Conservation (phyloP, 1,140 invertebrate genomes). For the Bombus pyrosoma region DNA sequence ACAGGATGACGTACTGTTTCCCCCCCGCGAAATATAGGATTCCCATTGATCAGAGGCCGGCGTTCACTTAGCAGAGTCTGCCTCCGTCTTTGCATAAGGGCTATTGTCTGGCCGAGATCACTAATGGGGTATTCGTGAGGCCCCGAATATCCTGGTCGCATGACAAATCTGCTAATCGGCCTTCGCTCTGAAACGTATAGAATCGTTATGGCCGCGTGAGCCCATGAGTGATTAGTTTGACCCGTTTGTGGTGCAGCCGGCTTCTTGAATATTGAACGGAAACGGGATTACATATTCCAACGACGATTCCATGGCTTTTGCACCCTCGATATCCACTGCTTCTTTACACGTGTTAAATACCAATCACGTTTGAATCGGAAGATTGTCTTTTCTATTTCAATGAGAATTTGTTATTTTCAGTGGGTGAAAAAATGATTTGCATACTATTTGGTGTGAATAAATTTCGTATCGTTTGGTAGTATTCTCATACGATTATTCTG, state of each 20-base stretch:
- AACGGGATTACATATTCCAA: slow-evolving; percentile 62
- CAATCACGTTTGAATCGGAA: background rate
- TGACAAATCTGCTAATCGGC: slow-evolving; percentile 74
- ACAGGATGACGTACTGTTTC: slow-evolving; percentile 65
- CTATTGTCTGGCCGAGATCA: slow-evolving; percentile 59
- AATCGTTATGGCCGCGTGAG: slow-evolving; percentile 60
- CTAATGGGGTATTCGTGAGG: slow-evolving; percentile 62
- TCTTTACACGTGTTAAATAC: background rate
- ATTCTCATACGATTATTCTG: too few species aligned
- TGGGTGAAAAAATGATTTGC: too few species aligned
- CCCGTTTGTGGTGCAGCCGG: slow-evolving; percentile 28
- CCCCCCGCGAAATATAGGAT: slow-evolving; percentile 59
- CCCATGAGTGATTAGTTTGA: slow-evolving; percentile 67
- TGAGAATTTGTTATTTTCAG: too few species aligned
- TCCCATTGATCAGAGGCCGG: slow-evolving; percentile 63
- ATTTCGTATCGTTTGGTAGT: too few species aligned
- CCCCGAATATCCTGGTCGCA: slow-evolving; percentile 61
- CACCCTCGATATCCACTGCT: background rate
- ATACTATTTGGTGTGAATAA: too few species aligned
- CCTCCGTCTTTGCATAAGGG: slow-evolving; percentile 50
- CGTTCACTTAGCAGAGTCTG: slow-evolving; percentile 59
- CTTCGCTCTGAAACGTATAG: slow-evolving; percentile 56
- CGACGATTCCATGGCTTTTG: slow-evolving; percentile 33
- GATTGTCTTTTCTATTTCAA: background rate
- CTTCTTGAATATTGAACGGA: slow-evolving; percentile 66